phyloP scores from a whole-genome alignment of 2,888 invertebrate species.

The Chrysopilus asiliformis region DNA sequence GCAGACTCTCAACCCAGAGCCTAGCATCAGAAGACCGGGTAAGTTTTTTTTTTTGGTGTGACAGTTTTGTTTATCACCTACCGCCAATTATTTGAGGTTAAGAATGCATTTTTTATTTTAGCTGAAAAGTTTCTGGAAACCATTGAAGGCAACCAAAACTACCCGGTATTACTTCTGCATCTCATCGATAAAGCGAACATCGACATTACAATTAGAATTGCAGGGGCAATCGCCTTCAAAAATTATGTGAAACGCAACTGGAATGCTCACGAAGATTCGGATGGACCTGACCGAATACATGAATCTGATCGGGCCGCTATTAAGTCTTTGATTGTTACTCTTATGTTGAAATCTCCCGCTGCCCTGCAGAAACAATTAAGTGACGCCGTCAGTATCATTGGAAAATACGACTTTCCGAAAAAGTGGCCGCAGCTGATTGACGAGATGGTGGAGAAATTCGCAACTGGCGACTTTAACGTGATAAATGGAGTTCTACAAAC shows the following conservation, averaged over 20 bases:
- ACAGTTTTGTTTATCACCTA: background rate
- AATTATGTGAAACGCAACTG: constrained; percentile 95
- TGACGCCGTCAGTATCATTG: constrained; percentile 91
- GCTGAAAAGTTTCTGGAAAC: constrained; percentile 87
- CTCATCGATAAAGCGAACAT: constrained; percentile 72
- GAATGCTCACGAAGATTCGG: constrained; percentile 56
- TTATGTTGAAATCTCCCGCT: constrained; percentile 87
- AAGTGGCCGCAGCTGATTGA: constrained; percentile 91
- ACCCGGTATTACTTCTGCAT: constrained; percentile 71
- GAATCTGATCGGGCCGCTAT: constrained; percentile 63
- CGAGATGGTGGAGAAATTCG: constrained; percentile 87
- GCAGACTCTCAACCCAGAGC: constrained; percentile 77
- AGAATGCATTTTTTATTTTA: no score
- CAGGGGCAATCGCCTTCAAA: constrained; percentile 90
- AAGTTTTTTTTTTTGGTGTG: constrained; percentile 24
- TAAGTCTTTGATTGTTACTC: constrained; percentile 72
- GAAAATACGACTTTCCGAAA: constrained; percentile 91
- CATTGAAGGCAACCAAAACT: constrained; percentile 82
- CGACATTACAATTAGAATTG: constrained; percentile 69
- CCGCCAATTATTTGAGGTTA: no score
- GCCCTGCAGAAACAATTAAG: constrained; percentile 87
- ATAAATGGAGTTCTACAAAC: constrained; percentile 92
- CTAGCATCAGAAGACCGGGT: constrained; percentile 73
- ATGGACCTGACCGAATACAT: constrained; percentile 66
- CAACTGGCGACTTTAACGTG: constrained; percentile 80